These are phyloP conservation scores for Hypselothyrea guttata DNA, from an alignment of 2,888 invertebrate genomes.

Conservation along the genomic window DNA sequence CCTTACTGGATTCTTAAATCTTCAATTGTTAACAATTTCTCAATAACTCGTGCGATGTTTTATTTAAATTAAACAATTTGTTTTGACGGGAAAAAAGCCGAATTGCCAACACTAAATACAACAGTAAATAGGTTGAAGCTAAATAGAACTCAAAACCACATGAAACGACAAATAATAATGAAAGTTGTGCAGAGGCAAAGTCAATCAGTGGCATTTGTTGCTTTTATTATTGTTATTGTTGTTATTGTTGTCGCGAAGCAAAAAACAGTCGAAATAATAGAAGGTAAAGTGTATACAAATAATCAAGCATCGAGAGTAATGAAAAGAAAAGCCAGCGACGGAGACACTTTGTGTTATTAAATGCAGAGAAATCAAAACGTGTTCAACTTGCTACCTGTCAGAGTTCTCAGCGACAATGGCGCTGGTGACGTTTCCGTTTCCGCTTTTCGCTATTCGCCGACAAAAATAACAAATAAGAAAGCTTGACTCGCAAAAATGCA, in stretches of 20 bases:
- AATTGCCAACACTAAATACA: conserved; percentile 35
- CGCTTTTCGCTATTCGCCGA: conserved; percentile 39
- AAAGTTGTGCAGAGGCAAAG: conserved; percentile 62
- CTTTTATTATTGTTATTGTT: conserved; percentile 14
- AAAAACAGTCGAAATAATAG: conserved; percentile 45
- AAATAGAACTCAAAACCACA: conserved; percentile 20
- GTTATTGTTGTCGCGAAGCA: conserved; percentile 5
- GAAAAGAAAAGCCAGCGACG: conserved; percentile 23
- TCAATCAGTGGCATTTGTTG: conserved; percentile 62
- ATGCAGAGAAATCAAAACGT: conserved; percentile 47
- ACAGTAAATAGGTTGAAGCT: conserved; percentile 48
- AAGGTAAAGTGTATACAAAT: conserved; percentile 22
- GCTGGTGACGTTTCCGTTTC: conserved; percentile 55
- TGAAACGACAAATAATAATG: conserved; percentile 54
- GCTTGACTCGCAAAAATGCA: conserved; percentile 58
- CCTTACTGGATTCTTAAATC: too few species aligned
- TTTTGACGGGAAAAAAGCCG: conserved; percentile 5
- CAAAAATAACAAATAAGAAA: conserved; percentile 35
- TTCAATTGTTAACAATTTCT: too few species aligned
- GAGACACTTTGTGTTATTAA: conserved; percentile 72
- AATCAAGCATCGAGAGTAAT: conserved; percentile 28
- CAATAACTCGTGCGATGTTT: too few species aligned
- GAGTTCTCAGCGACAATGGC: conserved; percentile 55
- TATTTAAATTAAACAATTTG: too few species aligned
- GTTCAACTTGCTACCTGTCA: conserved; percentile 28